phyloP scores from a whole-genome alignment of 2,888 invertebrate species.

The Microchrysa polita region DNA sequence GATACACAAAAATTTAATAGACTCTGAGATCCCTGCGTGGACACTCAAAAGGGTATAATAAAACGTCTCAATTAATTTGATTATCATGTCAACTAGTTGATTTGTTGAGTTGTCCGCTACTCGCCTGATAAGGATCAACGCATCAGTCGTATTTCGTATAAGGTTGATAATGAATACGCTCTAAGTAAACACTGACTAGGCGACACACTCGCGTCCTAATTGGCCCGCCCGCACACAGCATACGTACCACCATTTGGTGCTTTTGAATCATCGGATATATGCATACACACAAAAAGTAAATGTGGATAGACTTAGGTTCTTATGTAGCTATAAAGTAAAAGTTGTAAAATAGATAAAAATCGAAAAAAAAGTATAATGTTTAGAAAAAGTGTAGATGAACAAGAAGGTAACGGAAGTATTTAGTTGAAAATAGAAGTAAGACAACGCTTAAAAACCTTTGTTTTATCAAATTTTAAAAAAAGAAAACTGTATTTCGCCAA shows the following conservation, averaged over 20 bases:
- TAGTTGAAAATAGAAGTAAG: no score
- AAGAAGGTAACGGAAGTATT: no score
- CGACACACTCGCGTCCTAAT: constrained; percentile 31
- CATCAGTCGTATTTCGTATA: constrained; percentile 30
- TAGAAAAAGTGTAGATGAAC: not conserved
- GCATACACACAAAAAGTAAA: not conserved
- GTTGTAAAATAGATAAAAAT: constrained; percentile 24
- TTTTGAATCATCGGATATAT: no score
- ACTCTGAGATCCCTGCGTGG: not conserved
- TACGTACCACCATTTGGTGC: no score
- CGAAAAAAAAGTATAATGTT: not conserved
- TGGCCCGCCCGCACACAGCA: constrained; percentile 40
- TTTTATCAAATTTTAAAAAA: no score
- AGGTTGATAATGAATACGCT: constrained; percentile 12
- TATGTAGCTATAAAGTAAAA: constrained; percentile 25
- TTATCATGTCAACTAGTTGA: constrained; percentile 54
- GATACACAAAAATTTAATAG: constrained; percentile 8
- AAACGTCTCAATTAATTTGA: constrained; percentile 55
- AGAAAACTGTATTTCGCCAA: no score
- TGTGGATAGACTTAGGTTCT: not conserved
- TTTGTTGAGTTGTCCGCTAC: constrained; percentile 54
- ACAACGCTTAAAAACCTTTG: no score
- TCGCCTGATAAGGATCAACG: constrained; percentile 53
- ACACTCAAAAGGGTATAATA: constrained; percentile 47
- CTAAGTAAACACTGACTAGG: constrained; percentile 23